phyloP scores from a whole-genome alignment of 2,797 vertebrate species.

The Pseudochirops corinnae region DNA sequence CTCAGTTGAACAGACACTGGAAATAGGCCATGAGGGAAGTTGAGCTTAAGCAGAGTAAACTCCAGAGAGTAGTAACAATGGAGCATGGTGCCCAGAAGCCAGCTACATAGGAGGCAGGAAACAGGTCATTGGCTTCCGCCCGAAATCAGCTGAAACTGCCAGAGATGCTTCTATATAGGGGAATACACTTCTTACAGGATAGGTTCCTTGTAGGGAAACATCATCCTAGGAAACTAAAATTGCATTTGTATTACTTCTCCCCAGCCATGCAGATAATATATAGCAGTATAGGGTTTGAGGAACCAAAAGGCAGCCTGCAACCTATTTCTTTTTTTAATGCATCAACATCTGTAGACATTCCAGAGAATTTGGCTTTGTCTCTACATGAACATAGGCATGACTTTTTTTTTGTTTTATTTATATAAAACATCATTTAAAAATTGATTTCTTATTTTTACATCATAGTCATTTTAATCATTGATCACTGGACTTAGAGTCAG shows the following conservation, averaged over 20 bases:
- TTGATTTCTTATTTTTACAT: neutral
- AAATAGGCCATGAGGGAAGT: conserved; percentile 52
- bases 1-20: neutral
- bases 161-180: conserved; percentile 40
- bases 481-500: neutral
- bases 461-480: neutral
- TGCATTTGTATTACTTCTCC: conserved; percentile 69
- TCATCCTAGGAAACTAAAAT: conserved; percentile 66
- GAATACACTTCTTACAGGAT: conserved; percentile 7
- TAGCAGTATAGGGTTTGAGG: conserved; percentile 51
- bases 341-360: conserved; percentile 43
- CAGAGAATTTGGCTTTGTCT: conserved; percentile 56
- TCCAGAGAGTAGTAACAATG: conserved; percentile 44
- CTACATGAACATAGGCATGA: conserved; percentile 39
- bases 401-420: conserved; percentile 61
- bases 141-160: conserved; percentile 46
- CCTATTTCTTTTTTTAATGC: conserved; percentile 59
- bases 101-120: conserved; percentile 48
- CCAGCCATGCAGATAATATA: conserved; percentile 59
- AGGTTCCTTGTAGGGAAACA: conserved; percentile 62
- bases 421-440: conserved; percentile 50
- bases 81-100: conserved; percentile 52
- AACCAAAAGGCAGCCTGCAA: conserved; percentile 63
- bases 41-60: conserved; percentile 46
- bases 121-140: conserved; percentile 65